Conservation (phyloP, 1,140 invertebrate species). For the Drosophila equinoxialis region DNA sequence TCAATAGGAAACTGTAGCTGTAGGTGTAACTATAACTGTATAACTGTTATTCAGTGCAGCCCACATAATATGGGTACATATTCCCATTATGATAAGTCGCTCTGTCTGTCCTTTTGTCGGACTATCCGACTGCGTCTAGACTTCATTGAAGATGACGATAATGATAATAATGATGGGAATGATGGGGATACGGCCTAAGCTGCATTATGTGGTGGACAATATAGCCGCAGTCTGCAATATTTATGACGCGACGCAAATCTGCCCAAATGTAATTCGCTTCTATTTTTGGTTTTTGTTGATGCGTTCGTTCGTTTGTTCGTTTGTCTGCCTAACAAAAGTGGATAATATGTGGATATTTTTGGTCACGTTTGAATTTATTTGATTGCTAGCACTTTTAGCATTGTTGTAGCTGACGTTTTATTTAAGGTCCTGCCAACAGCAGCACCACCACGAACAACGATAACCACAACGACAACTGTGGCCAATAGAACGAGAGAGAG, state of each 20-base stretch:
- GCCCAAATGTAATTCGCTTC: conserved; percentile 47
- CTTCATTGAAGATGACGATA: conserved; percentile 15
- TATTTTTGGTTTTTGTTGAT: conserved; percentile 4
- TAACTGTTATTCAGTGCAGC: conserved; percentile 1
- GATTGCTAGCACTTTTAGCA: conserved; percentile 81
- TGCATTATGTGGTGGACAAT: conserved; percentile 17
- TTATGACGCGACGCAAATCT: conserved; percentile 76
- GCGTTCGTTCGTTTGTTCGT: neutral
- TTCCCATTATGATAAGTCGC: conserved; percentile 5
- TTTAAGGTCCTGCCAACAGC: conserved; percentile 75
- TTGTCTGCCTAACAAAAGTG: conserved; percentile 46
- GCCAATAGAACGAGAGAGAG: conserved; percentile 17
- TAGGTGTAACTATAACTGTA: neutral
- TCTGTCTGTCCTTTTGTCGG: neutral
- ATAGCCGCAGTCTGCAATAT: conserved; percentile 41
- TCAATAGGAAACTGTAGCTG: neutral
- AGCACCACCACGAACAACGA: conserved; percentile 50
- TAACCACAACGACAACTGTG: conserved; percentile 26
- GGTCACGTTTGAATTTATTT: conserved; percentile 82
- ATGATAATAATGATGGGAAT: neutral
- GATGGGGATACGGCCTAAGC: neutral
- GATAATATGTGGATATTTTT: conserved; percentile 82
- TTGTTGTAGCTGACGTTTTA: conserved; percentile 79
- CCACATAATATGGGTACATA: neutral
- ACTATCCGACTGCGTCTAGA: conserved; percentile 9